Base-by-base conservation (phyloP, 2,113 vertebrate species). In the Cynopterus brachyotis region DNA sequence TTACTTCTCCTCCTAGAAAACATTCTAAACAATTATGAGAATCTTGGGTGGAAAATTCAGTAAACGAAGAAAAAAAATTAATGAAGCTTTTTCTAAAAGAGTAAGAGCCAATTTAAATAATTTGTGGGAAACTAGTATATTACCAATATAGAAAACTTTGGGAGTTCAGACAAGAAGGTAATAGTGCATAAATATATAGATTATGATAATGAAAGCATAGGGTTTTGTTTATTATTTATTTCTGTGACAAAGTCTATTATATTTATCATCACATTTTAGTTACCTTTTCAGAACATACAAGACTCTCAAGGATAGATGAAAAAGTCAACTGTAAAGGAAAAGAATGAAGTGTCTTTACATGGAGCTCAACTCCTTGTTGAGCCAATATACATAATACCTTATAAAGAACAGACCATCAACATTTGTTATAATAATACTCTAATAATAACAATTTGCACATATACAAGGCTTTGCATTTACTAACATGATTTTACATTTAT, bases 401-500 rank as follows among this genome's bases (percentile, higher is more conserved):
- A 32, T 81, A 76, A 89, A 92, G 50, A 95, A 60, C 1, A 83
- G 35, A 89, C 30, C 26, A n/a, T 35, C 86, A 79, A 93, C 50
- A 89, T 35, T 93, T 93, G 17, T 30, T 53, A 78, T 93, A 82
- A 91, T 93, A 94, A 55, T 92, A 94, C 59, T 94, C 9, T 92
- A 95, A 97, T 79, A 95, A 96, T 82, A 89, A 96, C 85, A 95
- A 82, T 78, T 93, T 82, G 60, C 60, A 91, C 73, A 75, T 89
- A 85, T 82, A 84, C 76, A 91, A 95, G 82, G 85, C 60, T 84
- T 94, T 96, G 60, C 78, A 78, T 20, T 88, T 94, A 78, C 70
- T 89, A 93, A 96, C 88, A 69, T 95, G 90, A 62, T 96, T 95
- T 95, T 80, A 73, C 15, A 89, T 94, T 93, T 97, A 89, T 84